Conservation (phyloP, 2,113 vertebrate species). For the Scopus umbretta region DNA sequence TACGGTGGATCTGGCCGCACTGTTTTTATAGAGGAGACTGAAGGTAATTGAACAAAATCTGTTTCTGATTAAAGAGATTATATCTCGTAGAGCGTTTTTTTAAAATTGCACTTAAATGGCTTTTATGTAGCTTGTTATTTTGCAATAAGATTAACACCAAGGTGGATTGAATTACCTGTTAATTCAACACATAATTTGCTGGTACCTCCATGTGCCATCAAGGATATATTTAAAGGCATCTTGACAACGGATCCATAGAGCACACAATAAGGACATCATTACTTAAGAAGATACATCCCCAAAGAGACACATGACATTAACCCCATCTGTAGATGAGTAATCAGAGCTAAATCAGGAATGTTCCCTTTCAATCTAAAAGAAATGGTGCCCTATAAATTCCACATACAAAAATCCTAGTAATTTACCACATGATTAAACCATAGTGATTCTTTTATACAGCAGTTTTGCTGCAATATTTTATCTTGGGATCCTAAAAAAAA, state of each 20-base stretch:
- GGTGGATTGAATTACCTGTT: constrained; percentile 53
- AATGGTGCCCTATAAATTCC: constrained; percentile 53
- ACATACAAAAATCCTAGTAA: constrained; percentile 46
- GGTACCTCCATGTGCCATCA: constrained; percentile 10
- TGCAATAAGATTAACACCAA: constrained; percentile 50
- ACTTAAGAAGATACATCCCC: constrained; percentile 39
- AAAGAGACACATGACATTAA: constrained; percentile 50
- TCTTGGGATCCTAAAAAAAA: background rate
- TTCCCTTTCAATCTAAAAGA: constrained; percentile 44
- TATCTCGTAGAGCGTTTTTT: background rate
- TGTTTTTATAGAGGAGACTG: background rate
- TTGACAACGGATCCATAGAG: constrained; percentile 23
- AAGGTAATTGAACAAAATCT: constrained; percentile 34
- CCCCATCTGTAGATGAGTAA: constrained; percentile 57
- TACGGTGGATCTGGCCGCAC: background rate
- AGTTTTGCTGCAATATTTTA: constrained; percentile 50
- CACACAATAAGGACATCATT: constrained; percentile 37
- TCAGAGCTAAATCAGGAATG: constrained; percentile 51
- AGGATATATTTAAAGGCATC: constrained; percentile 16
- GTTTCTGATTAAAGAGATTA: constrained; percentile 47
- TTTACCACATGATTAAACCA: constrained; percentile 58
- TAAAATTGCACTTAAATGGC: constrained; percentile 38
- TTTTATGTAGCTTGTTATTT: constrained; percentile 52
- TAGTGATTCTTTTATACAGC: constrained; percentile 8
- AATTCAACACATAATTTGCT: constrained; percentile 50